Base-by-base conservation (phyloP, 2,113 vertebrate genomes). In the Petaurus breviceps region DNA sequence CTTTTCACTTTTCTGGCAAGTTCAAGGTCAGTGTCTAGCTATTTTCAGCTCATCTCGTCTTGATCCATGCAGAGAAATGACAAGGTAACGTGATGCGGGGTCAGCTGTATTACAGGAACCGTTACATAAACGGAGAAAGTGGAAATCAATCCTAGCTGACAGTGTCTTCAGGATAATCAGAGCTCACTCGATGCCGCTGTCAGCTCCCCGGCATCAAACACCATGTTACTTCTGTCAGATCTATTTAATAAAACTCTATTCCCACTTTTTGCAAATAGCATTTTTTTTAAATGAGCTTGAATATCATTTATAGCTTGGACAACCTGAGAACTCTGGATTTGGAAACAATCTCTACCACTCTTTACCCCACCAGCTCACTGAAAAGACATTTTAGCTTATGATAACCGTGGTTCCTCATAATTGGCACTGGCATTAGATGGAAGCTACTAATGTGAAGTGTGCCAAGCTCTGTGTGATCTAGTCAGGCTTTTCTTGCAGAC, bases 131-230 rank as follows among this genome's bases (percentile, higher is more conserved):
- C 98, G 98, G 98, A 98, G 98, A 98, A 98, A 98, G 99, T 99
- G 99, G 99, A 99, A 99, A 99, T 99, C 99, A 99, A 99, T 99
- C 99, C 98, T 98, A 98, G 98, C 98, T 99, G 99, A 99, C 99
- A 99, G 99, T 99, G 99, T 99, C 99, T 99, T 99, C 98, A 97
- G 99, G 99, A 99, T 99, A 99, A 99, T 99, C 99, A 98, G 99
- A 98, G 99, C 99, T 99, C 99, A 99, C 98, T 99, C 98, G 98
- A 99, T 99, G 98, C 98, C 97, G 98, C 99, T 99, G 99, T 99
- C 98, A 99, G 98, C 98, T 99, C 98, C 94, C 98, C 98, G 98
- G 98, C 97, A 97, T 99, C 98, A 99, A 98, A 98, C 98, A 97
- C 98, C 98, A 98, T 98, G 98, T 98, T 98, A 98, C 98, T 99